Evolutionary conservation across 1,140 invertebrate genomes (phyloP).

Genomic region (Drosophila pruinosa): DNA sequence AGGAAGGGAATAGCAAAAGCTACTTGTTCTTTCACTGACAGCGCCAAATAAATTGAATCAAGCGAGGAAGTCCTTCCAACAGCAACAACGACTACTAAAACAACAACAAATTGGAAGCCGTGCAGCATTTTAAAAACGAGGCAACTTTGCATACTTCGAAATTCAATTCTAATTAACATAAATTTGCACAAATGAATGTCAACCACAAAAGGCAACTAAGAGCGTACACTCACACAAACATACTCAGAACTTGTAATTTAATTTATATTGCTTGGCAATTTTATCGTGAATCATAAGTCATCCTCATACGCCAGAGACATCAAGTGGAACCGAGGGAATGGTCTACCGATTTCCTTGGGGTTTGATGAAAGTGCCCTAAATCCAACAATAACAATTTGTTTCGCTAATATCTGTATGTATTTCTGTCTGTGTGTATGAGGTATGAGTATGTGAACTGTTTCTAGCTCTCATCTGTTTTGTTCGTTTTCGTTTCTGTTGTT

Average conservation of each 20-base stretch:
- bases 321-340: slow-evolving; percentile 38
- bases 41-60: slow-evolving; percentile 76
- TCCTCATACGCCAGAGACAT: slow-evolving; percentile 40
- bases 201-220: slow-evolving; percentile 62
- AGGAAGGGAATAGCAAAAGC: neutral
- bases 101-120: slow-evolving; percentile 7
- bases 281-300: slow-evolving; percentile 76
- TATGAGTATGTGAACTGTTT: slow-evolving; percentile 19
- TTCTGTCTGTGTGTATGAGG: neutral
- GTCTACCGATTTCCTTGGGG: neutral
- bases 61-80: slow-evolving; percentile 52
- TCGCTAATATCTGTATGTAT: slow-evolving; percentile 13
- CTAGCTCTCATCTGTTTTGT: slow-evolving; percentile 24
- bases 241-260: slow-evolving; percentile 64
- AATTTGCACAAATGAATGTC: slow-evolving; percentile 81
- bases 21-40: slow-evolving; percentile 42
- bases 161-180: slow-evolving; percentile 82
- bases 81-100: slow-evolving; percentile 19
- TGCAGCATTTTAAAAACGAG: slow-evolving; percentile 22
- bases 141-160: slow-evolving; percentile 74
- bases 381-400: slow-evolving; percentile 38
- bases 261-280: slow-evolving; percentile 75
- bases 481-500: slow-evolving; percentile 51
- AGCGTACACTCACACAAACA: slow-evolving; percentile 21
- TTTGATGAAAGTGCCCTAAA: slow-evolving; percentile 53